Evolutionary conservation across 2,888 invertebrate genomes (phyloP).

Genomic region (Microplitis manilae): DNA sequence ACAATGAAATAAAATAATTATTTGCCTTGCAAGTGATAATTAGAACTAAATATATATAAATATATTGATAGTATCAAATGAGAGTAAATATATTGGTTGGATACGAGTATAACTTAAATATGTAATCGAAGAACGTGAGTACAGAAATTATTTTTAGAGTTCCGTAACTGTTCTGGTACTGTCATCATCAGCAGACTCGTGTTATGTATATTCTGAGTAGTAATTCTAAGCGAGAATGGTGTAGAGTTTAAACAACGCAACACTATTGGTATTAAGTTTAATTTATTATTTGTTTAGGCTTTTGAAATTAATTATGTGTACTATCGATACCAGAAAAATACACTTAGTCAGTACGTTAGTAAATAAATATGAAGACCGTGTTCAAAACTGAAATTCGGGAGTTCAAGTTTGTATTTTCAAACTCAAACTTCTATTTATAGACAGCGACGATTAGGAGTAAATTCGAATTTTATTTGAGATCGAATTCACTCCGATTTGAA

Average conservation of each 20-base stretch:
- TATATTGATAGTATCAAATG: neutral
- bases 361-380: no score
- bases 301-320: neutral
- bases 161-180: constrained; percentile 1
- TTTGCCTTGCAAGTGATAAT: no score
- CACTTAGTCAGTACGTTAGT: no score
- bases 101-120: neutral
- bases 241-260: neutral
- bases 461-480: no score
- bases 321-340: neutral
- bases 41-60: no score
- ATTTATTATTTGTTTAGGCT: neutral
- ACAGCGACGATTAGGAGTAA: no score
- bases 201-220: neutral
- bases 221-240: neutral
- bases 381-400: no score
- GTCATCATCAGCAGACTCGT: neutral
- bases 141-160: neutral
- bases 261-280: neutral
- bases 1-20: no score
- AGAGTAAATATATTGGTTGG: constrained; percentile 15
- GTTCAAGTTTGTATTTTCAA: no score
- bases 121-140: constrained; percentile 1
- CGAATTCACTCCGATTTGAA: no score
- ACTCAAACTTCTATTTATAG: no score